A percentile compares a stretch with the other conserved stretches of the same genome.
Conservation (phyloP, 2,797 vertebrate genomes). For the Somateria mollissima region DNA sequence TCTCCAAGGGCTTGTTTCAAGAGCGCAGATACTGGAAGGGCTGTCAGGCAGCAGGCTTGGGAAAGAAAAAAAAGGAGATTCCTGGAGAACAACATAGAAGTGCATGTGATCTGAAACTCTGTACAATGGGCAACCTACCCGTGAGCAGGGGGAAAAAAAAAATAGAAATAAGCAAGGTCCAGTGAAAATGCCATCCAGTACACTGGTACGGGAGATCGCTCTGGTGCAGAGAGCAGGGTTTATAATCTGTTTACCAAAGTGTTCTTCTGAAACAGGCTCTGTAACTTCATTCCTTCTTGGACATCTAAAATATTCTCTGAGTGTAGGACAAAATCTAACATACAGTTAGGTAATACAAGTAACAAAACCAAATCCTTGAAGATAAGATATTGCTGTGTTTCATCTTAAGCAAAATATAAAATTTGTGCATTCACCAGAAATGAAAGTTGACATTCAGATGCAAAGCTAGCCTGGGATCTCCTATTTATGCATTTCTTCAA, state of each 20-base stretch:
- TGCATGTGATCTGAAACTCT: neutral
- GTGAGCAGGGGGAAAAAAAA: too few species aligned
- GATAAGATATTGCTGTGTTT: rapidly evolving
- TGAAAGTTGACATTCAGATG: neutral
- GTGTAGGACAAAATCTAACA: neutral
- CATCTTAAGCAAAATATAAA: neutral
- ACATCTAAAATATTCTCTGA: neutral
- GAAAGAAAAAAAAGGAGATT: neutral
- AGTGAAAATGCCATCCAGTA: neutral
- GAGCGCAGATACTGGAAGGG: neutral
- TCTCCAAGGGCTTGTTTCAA: neutral
- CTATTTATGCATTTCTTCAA: neutral
- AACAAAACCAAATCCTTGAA: neutral
- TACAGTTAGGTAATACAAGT: neutral
- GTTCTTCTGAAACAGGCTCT: neutral
- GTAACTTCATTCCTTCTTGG: neutral
- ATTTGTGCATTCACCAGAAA: neutral
- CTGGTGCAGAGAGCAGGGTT: neutral
- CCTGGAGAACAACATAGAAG: neutral
- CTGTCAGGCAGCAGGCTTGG: neutral
- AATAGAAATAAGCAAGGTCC: neutral
- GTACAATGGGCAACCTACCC: neutral
- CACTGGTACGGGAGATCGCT: neutral
- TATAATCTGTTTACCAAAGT: neutral
- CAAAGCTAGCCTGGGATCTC: neutral